Evolutionary conservation across 2,888 invertebrate genomes (phyloP), one percentile per base, ranked within the genome.

Genomic region (Scaptodrosophila latifasciaeformis): DNA sequence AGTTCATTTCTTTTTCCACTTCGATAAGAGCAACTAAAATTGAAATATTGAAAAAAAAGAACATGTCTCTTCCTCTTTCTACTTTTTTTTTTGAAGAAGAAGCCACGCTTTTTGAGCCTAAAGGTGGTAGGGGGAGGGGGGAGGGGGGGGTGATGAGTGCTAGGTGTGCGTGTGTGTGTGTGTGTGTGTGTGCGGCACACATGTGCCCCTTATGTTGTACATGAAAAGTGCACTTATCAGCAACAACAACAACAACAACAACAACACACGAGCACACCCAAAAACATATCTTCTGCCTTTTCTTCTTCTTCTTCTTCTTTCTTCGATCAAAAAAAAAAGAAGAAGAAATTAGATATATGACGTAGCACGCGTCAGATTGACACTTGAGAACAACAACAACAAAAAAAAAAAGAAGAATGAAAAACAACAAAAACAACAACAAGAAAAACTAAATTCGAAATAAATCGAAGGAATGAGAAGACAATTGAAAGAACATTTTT

Each of bases 191-290:
- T 53, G 54, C 27, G 31, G 40, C 53, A 53, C 53, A 53, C 35
- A 17, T n/a, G n/a, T n/a, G n/a, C n/a, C 15, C 27, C 34, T 34
- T 10, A 43, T 57, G 56, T 27, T 37, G 29, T 35, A 54, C 54
- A 54, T 44, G 54, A 42, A 13, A 19, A 35, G 43, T 44, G 47
- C 37, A 47, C 60, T 59, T 53, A 59, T 59, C 57, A 45, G n/a
- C n/a, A n/a, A n/a, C n/a, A n/a, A n/a, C n/a, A n/a, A n/a, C n/a
- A n/a, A n/a, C n/a, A n/a, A n/a, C n/a, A n/a, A n/a, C n/a, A n/a
- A n/a, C n/a, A n/a, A n/a, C 37, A 43, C 43, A 49, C 29, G 55
- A 46, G 35, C 48, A 55, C 18, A 15, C 2, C 3, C 35, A 17
- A 1, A 18, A 2, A 37, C 37, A 7, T 15, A 35, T 15, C 37